A percentile compares a stretch with the other conserved stretches of the same genome.
Evolutionary conservation across 92 coral and sea anemone genomes (phyloP).

Genomic region (Phenganax marumi): DNA sequence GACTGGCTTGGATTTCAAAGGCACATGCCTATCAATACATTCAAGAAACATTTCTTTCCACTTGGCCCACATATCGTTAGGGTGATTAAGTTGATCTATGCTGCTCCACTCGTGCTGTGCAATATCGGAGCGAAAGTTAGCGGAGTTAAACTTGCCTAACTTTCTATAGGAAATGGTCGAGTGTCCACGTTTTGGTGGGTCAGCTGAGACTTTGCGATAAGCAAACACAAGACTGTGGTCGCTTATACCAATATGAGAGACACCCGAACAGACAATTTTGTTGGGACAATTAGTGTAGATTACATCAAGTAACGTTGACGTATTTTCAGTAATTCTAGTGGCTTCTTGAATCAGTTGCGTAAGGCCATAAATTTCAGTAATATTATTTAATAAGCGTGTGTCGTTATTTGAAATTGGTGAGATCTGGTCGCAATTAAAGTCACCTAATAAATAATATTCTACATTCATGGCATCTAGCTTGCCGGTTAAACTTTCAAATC

Average conservation of each 20-base stretch:
- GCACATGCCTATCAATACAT: conserved; percentile 48
- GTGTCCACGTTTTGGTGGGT: conserved; percentile 26
- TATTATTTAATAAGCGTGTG: conserved; percentile 27
- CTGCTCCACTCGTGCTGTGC: conserved; percentile 39
- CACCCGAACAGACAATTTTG: conserved; percentile 55
- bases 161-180: conserved; percentile 33
- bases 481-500: conserved; percentile 43
- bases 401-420: conserved; percentile 38
- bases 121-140: conserved; percentile 36
- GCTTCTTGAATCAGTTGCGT: conserved; percentile 48
- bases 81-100: conserved; percentile 21
- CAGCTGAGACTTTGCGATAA: conserved; percentile 30
- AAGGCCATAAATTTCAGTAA: conserved; percentile 48
- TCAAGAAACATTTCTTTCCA: conserved; percentile 40
- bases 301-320: conserved; percentile 52
- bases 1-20: conserved; percentile 31
- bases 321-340: conserved; percentile 41
- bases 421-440: conserved; percentile 52
- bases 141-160: conserved; percentile 12
- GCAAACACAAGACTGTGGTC: conserved; percentile 54
- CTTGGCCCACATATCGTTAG: conserved; percentile 47
- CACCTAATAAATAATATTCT: conserved; percentile 52
- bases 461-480: conserved; percentile 47
- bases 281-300: conserved; percentile 53
- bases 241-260: conserved; percentile 51